Evolutionary conservation across 2,113 vertebrate species (phyloP).

Genomic region (Gambusia holbrooki): DNA sequence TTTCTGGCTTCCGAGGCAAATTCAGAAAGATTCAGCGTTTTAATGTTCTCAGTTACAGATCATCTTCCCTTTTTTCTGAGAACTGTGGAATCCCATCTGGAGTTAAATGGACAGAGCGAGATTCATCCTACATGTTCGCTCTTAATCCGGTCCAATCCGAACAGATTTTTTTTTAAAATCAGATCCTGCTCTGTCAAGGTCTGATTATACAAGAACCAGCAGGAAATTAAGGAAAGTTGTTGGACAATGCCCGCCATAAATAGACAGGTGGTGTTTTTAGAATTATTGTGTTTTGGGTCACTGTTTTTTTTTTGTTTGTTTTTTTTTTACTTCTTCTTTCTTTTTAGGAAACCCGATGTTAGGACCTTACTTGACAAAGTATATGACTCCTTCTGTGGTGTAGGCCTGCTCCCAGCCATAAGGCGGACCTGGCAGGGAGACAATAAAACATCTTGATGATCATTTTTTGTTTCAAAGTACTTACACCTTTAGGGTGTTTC

Average conservation of each 20-base stretch:
- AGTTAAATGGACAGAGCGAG: neutral
- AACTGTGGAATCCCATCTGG: neutral
- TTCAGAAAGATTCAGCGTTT: neutral
- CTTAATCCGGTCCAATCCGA: neutral
- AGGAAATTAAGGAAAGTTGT: neutral
- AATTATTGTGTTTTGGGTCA: too few species aligned
- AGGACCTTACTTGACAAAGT: conserved; percentile 92
- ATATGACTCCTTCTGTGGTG: conserved; percentile 90
- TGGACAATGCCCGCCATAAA: neutral
- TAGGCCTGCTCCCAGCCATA: conserved; percentile 93
- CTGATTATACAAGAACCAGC: too few species aligned
- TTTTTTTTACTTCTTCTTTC: too few species aligned
- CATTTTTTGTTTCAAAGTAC: too few species aligned
- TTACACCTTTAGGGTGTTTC: too few species aligned
- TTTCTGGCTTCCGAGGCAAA: neutral
- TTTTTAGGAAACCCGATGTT: too few species aligned
- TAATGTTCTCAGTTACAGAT: neutral
- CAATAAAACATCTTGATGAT: neutral
- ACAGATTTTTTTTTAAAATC: neutral
- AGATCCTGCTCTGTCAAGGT: too few species aligned
- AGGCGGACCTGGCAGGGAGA: conserved; percentile 82
- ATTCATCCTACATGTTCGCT: neutral
- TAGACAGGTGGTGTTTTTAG: neutral
- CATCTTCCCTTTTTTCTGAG: too few species aligned
- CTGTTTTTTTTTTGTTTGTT: too few species aligned